These are phyloP conservation scores for Telenomus remus DNA, from an alignment of 1,140 invertebrate genomes.

Conservation along the genomic window DNA sequence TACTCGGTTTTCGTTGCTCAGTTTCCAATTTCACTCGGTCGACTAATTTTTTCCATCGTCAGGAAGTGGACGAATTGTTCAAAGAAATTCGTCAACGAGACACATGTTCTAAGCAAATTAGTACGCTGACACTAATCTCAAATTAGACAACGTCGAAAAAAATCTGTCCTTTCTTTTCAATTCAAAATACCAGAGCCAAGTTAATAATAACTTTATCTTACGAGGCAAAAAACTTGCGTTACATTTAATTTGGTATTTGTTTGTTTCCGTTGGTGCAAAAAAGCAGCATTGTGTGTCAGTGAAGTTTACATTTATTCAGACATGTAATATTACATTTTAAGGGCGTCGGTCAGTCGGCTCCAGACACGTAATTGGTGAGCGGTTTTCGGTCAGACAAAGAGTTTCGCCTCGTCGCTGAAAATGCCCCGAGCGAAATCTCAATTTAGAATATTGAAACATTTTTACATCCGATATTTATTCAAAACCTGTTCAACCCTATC, in stretches of 20 bases:
- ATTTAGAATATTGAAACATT: background rate
- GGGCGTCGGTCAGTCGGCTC: background rate
- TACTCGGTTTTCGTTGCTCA: conserved; percentile 25
- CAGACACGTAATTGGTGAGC: conserved; percentile 5
- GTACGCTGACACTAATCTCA: no score
- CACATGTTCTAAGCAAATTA: background rate
- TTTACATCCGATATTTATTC: background rate
- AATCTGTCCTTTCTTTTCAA: no score
- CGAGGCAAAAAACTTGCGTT: no score
- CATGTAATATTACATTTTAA: background rate
- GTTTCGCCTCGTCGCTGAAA: background rate
- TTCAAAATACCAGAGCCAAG: no score
- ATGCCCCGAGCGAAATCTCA: conserved; percentile 1
- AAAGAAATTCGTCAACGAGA: background rate
- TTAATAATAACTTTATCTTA: no score
- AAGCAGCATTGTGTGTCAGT: no score
- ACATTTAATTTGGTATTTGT: no score
- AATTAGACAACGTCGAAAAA: no score
- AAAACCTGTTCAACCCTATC: background rate
- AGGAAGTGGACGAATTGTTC: background rate
- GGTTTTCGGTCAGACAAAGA: background rate
- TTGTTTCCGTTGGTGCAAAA: no score
- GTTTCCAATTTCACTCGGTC: conserved; percentile 9
- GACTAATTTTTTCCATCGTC: conserved; percentile 14
- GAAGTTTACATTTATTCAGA: background rate